These are phyloP conservation scores for Tetramorium simillimum DNA, from an alignment of 1,140 invertebrate species.

Conservation along the genomic window DNA sequence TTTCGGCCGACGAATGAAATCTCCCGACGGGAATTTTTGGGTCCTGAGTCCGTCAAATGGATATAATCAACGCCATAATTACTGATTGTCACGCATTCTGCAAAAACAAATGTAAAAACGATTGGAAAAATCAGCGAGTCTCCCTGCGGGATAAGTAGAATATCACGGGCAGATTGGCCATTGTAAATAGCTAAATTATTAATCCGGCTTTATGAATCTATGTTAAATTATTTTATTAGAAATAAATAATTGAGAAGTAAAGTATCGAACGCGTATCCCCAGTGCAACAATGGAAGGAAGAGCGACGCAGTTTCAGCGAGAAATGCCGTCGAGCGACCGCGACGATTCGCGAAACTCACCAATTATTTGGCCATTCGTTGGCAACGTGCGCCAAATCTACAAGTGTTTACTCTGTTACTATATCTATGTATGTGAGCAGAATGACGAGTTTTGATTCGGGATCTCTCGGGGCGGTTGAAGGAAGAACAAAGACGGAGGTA, in stretches of 20 bases:
- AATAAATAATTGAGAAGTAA: conserved; percentile 13
- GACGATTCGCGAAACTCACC: conserved; percentile 81
- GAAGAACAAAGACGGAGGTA: background rate
- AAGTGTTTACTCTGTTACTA: conserved; percentile 80
- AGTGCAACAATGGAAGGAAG: conserved; percentile 1
- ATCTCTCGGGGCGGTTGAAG: background rate
- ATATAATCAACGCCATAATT: conserved; percentile 43
- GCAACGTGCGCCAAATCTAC: conserved; percentile 85
- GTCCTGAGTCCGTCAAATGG: conserved; percentile 27
- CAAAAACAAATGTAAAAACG: conserved; percentile 15
- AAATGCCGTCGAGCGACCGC: conserved; percentile 67
- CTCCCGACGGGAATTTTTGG: conserved; percentile 5
- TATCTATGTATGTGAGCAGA: conserved; percentile 29
- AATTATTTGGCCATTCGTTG: conserved; percentile 84
- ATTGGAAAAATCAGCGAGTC: background rate
- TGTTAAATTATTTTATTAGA: background rate
- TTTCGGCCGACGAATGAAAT: conserved; percentile 25
- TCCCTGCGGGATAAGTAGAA: background rate
- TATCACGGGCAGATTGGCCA: background rate
- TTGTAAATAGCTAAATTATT: background rate
- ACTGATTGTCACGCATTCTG: conserved; percentile 37
- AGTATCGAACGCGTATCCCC: conserved; percentile 3
- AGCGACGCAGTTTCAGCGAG: conserved; percentile 48
- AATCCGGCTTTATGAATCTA: background rate
- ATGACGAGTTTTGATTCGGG: conserved; percentile 46